Conservation (phyloP, 2,113 vertebrate genomes). For the Uropsilus gracilis region DNA sequence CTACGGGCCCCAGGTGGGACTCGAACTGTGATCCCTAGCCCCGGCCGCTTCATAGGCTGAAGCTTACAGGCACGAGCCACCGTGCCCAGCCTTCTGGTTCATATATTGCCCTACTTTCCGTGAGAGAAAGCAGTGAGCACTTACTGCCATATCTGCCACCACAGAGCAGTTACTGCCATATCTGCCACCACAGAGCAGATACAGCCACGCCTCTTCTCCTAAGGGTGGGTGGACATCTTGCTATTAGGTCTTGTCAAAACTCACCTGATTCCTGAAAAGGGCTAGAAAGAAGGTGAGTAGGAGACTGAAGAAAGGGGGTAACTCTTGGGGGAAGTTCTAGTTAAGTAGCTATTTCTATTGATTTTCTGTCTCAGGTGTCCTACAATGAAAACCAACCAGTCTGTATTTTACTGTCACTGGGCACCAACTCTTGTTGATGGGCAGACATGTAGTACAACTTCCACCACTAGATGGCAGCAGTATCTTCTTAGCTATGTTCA, state of each 20-base stretch:
- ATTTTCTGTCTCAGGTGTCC: background rate
- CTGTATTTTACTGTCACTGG: rapidly evolving
- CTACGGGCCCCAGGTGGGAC: too few species aligned
- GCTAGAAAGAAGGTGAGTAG: background rate
- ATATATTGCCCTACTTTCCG: background rate
- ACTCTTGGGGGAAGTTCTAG: background rate
- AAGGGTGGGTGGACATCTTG: background rate
- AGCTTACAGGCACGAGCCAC: too few species aligned
- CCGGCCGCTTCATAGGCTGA: too few species aligned
- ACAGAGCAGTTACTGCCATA: too few species aligned
- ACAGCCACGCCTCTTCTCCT: rapidly evolving
- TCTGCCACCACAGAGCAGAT: background rate
- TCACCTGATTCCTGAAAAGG: background rate
- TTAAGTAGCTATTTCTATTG: background rate
- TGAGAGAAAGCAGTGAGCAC: background rate
- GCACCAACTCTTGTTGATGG: rapidly evolving
- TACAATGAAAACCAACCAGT: background rate
- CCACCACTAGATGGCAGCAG: constrained; percentile 72
- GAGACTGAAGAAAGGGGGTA: background rate
- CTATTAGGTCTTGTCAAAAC: rapidly evolving
- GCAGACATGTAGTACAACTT: background rate
- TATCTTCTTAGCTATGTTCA: background rate
- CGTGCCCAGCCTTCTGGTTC: too few species aligned
- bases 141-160: background rate
- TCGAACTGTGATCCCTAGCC: too few species aligned